Base-by-base conservation (phyloP, 2,797 vertebrate species). In the Hozukius guyotensis region DNA sequence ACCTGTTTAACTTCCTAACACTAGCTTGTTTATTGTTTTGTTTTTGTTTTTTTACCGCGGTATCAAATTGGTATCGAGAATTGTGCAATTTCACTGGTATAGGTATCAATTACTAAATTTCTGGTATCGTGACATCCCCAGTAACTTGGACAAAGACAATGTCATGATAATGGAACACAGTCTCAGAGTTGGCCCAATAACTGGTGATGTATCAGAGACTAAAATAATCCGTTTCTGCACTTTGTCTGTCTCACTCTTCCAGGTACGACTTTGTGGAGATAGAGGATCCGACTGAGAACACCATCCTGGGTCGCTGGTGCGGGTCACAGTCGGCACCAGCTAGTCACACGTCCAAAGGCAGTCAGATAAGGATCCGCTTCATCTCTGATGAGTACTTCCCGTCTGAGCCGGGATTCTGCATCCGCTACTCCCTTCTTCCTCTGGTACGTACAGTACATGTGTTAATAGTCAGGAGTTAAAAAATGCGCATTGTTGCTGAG, bases 251-350 rank as follows among this genome's bases (percentile, higher is more conserved):
- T 71, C 52, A 6, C 6, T 79, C 38, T 38, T 32, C 38, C 89
- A 99, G 98, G 95, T 99, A 99, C 90, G 98, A 99, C 90, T 99
- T 98, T 94, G 97, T 99, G 94, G 98, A 99, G 95, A 93, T 99
- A 59, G 97, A 99, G 94, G 98, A 99, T 65, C 97, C 96, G 20
- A 95, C 90, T 32, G 97, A 98, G 86, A 97, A 96, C 62, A 93
- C 95, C 72, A 88, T 98, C 80, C 91, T 98, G 95, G 98, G 98
- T 29, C 97, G 98, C 34, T 99, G 98, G 98, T 99, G 98, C 87
- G 98, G 98, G 55, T 97, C 98, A 76, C 95, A 94, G 90, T 87
- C 92, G 8, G 94, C 90, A 56, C 97, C 98, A 20, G 93, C 92
- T 27, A 95, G 93, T 83, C 97, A 97, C 85, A 93, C 95, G 68